Evolutionary conservation across 1,140 invertebrate species (phyloP), one percentile per base, ranked within the genome.

Genomic region (Drosophila virilis): DNA sequence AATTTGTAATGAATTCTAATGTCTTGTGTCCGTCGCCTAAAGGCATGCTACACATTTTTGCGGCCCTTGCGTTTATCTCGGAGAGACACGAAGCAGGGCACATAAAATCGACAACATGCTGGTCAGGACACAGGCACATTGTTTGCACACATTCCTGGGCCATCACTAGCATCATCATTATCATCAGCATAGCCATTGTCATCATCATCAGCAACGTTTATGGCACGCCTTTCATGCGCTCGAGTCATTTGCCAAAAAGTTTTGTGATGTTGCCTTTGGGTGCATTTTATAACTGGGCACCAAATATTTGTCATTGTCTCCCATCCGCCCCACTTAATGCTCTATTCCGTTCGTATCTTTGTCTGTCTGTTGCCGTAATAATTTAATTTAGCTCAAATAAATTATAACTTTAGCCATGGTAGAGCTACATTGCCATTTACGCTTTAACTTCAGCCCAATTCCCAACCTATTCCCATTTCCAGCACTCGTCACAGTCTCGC

Each of bases 311-410:
- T 85, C 78, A 81, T 69, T 64, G 57, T 48, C 55, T 38, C 57
- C 6, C 32, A 28, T 2, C 6, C 1, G 46, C 10, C 13, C 13
- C 8, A 15, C 13, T 40, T 43, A 10, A 10, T 40, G 37, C 10
- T 15, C 48, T 45, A 4, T 35, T 59, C 52, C 9, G 51, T 65
- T 37, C 35, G 28, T 22, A 48, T 55, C 57, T 48, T n/a, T 58
- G 52, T 72, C 75, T 67, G 75, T 60, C 55, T 61, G 67, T 66
- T 70, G 68, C 65, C 66, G 66, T 85, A 86, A 86, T 85, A 85
- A 85, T 86, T 85, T 86, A 85, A 85, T 85, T 85, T 86, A 77
- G 82, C 82, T 80, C 74, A 86, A 86, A 85, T 85, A 77, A 85
- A 85, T 85, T 86, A 78, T 75, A 76, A 81, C 74, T 77, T 77